Evolutionary conservation across 2,888 invertebrate genomes (phyloP).

Genomic region (Plemyria rubiginata): DNA sequence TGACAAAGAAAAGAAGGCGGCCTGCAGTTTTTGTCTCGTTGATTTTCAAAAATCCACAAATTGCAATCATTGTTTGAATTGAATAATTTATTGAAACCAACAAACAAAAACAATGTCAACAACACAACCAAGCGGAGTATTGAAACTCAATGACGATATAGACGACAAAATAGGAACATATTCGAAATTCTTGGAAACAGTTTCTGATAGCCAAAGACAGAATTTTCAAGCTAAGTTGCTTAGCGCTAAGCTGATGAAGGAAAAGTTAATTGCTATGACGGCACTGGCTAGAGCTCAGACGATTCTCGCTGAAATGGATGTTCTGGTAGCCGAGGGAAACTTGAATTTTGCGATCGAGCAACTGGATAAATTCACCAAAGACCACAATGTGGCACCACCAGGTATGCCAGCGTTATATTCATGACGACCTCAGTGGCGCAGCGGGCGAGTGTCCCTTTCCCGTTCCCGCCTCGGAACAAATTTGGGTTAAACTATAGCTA

Average conservation of each 20-base stretch:
- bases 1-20: too few species aligned
- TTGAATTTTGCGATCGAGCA: neutral
- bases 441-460: too few species aligned
- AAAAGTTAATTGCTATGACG: conserved; percentile 1
- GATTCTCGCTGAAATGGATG: conserved; percentile 5
- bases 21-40: too few species aligned
- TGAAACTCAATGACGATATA: neutral
- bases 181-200: neutral
- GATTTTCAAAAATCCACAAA: too few species aligned
- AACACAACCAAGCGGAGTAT: neutral
- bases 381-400: neutral
- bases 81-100: neutral
- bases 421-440: neutral
- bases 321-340: neutral
- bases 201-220: neutral
- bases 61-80: too few species aligned
- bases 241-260: neutral
- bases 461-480: too few species aligned
- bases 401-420: neutral
- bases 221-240: neutral
- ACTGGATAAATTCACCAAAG: neutral
- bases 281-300: conserved; percentile 6
- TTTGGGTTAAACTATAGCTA: too few species aligned
- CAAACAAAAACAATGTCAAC: conserved; percentile 5
- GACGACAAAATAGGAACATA: neutral